Conservation (phyloP, 2,888 invertebrate genomes). For the Parascotia fuliginaria region DNA sequence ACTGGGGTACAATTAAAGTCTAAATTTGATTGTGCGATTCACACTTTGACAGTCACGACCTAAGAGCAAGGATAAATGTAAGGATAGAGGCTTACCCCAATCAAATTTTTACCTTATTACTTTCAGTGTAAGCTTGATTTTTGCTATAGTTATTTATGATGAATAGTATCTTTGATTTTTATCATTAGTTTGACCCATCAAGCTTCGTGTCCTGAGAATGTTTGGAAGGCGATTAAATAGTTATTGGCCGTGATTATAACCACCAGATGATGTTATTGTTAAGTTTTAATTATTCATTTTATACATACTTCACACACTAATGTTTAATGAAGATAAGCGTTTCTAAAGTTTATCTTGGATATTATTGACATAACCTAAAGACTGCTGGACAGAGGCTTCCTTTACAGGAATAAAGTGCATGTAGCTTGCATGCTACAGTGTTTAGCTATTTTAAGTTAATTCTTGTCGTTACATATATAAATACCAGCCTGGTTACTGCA, state of each 20-base stretch:
- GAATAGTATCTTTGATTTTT: slow-evolving; percentile 77
- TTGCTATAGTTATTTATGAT: slow-evolving; percentile 42
- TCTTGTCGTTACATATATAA: too few species aligned
- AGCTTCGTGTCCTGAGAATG: slow-evolving; percentile 79
- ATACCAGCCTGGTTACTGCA: too few species aligned
- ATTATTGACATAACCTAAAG: too few species aligned
- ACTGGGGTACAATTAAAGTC: slow-evolving; percentile 21
- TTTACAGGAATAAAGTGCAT: too few species aligned
- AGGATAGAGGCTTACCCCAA: slow-evolving; percentile 50
- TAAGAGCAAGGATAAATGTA: slow-evolving; percentile 73
- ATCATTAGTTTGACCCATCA: slow-evolving; percentile 80
- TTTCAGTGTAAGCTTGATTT: slow-evolving; percentile 37
- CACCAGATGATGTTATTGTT: slow-evolving; percentile 26
- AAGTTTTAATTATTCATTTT: slow-evolving; percentile 23
- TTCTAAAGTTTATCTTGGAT: too few species aligned
- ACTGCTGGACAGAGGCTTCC: too few species aligned
- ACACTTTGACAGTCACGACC: slow-evolving; percentile 75
- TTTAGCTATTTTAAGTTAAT: too few species aligned
- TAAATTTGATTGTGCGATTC: slow-evolving; percentile 27
- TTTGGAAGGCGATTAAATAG: slow-evolving; percentile 69
- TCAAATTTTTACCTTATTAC: slow-evolving; percentile 47
- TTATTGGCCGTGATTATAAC: slow-evolving; percentile 57
- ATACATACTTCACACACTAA: slow-evolving; percentile 1
- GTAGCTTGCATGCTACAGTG: too few species aligned
- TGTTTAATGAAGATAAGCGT: too few species aligned